Base-by-base conservation (phyloP, 2,113 vertebrate genomes). In the Pelecanus crispus region DNA sequence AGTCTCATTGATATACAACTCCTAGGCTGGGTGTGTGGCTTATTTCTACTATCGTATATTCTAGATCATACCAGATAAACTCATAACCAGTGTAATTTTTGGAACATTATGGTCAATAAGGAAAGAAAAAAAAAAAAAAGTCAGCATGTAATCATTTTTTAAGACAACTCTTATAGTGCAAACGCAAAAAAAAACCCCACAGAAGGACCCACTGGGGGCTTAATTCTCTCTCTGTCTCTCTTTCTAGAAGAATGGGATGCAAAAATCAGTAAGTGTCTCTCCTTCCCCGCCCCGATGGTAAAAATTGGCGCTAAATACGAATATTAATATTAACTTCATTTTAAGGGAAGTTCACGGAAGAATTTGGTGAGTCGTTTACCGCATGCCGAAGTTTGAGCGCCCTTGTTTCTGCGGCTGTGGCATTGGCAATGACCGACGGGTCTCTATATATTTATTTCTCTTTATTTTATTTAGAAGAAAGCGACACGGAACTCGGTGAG, bases 341-440 rank as follows among this genome's bases (percentile, higher is more conserved):
- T 71, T 14, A 53, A 88, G 86, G 86, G 74, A 88, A 80, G 24
- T 19, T 88, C 8, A 29, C 65, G 1, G 74, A 62, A 31, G 74
- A 47, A 4, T 63, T 63, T 5, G 86, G 86, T 88, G 34, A 80
- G 74, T 45, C 17, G 0, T 10, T 40, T 4, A 2, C 36, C 2
- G 2, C 42, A 2, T 7, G n/a, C 22, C 32, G 1, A 2, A 3
- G 47, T 5, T 10, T 2, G 26, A 21, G 9, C 0, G 13, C 6
- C 2, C 8, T 2, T 4, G 15, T 50, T 53, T 8, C 15, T 7
- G 28, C 32, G 8, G 29, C 61, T 7, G 38, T 4, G 1, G 42
- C 71, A 0, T 19, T 7, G 9, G 26, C 49, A 0, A 2, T 3
- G 28, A 3, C 58, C 8, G 6, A 25, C 10, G 15, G 1, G 5